A percentile compares a stretch with the other conserved stretches of the same genome.
Evolutionary conservation across 2,888 invertebrate genomes (phyloP).

Genomic region (Stomorhina lunata): DNA sequence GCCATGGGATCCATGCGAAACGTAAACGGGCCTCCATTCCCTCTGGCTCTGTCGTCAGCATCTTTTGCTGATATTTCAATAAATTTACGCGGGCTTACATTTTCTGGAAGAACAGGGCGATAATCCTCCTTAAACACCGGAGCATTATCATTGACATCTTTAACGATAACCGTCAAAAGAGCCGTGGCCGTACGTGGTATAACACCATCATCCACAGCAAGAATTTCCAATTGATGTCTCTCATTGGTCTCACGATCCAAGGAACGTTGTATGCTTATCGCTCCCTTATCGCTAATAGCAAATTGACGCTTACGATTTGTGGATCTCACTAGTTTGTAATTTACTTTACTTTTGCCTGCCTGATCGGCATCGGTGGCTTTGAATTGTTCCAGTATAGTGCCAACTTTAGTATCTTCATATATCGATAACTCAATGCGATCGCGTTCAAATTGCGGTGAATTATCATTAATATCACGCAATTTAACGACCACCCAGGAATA

Average conservation of each 20-base stretch:
- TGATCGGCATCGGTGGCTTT: slow-evolving; percentile 97
- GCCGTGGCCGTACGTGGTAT: slow-evolving; percentile 96
- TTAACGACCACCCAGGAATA: slow-evolving; percentile 96
- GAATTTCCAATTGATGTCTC: slow-evolving; percentile 94
- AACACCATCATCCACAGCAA: slow-evolving; percentile 95
- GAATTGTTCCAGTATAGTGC: slow-evolving; percentile 94
- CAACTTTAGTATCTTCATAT: slow-evolving; percentile 94
- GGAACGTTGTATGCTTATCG: slow-evolving; percentile 94
- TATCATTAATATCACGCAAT: slow-evolving; percentile 96
- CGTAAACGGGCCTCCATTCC: slow-evolving; percentile 96
- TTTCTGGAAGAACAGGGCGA: slow-evolving; percentile 93
- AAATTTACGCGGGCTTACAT: slow-evolving; percentile 92
- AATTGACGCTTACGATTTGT: slow-evolving; percentile 96
- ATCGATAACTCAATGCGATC: slow-evolving; percentile 95
- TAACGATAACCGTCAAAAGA: slow-evolving; percentile 94
- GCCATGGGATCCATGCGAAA: slow-evolving; percentile 95
- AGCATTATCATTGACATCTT: slow-evolving; percentile 96
- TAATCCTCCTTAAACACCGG: slow-evolving; percentile 94
- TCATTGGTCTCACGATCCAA: slow-evolving; percentile 96
- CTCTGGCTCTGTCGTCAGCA: slow-evolving; percentile 94
- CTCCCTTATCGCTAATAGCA: slow-evolving; percentile 95
- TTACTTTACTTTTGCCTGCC: slow-evolving; percentile 92
- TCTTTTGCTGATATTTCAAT: slow-evolving; percentile 95
- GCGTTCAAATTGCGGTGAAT: slow-evolving; percentile 95
- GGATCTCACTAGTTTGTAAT: slow-evolving; percentile 92